A percentile compares a stretch with the other conserved stretches of the same genome.
Evolutionary conservation across 2,113 vertebrate species (phyloP).

Genomic region (Bos javanicus): DNA sequence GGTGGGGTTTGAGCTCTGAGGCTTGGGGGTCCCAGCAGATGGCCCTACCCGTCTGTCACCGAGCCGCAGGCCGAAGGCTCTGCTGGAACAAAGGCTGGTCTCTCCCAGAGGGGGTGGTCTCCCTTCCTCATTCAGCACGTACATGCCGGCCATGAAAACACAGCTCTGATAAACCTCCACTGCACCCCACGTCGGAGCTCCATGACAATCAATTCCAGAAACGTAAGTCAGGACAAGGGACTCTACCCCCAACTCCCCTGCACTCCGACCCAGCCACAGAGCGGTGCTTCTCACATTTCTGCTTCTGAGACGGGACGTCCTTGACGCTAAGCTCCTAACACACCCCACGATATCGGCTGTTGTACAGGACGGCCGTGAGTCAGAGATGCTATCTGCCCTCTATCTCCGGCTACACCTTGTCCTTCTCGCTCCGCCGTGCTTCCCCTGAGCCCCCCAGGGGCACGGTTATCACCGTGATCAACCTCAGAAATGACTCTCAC

Average conservation of each 20-base stretch:
- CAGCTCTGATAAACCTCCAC: neutral
- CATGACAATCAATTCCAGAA: neutral
- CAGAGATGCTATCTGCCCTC: neutral
- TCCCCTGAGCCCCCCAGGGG: neutral
- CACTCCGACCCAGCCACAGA: neutral
- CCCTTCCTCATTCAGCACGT: neutral
- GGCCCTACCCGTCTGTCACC: no score
- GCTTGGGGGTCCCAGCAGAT: neutral
- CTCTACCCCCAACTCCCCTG: neutral
- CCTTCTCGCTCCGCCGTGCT: fast-evolving
- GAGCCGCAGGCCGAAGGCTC: fast-evolving
- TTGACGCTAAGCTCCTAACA: neutral
- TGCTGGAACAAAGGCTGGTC: neutral
- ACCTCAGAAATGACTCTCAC: neutral
- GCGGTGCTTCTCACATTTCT: neutral
- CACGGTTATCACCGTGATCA: neutral
- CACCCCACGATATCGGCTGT: no score
- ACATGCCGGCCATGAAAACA: fast-evolving
- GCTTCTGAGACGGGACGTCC: neutral
- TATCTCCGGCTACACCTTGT: neutral
- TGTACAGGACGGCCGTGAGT: neutral
- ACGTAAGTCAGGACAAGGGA: neutral
- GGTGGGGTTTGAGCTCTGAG: neutral
- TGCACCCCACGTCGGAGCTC: fast-evolving
- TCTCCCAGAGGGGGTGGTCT: fast-evolving